phyloP scores from a whole-genome alignment of 2,888 invertebrate genomes.

The Dichetophora obliterata region DNA sequence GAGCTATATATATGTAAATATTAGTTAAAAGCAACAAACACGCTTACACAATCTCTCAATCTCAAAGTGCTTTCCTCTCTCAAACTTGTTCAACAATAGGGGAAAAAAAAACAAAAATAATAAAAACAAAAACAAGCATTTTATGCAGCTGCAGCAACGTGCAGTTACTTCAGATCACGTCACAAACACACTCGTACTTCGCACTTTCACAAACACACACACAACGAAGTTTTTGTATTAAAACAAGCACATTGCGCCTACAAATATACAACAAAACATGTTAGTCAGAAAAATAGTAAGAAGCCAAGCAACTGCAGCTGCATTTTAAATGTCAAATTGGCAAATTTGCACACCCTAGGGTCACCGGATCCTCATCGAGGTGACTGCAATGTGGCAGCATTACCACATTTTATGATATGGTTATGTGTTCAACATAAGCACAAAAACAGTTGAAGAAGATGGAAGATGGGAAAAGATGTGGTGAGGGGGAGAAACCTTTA shows the following conservation, averaged over 20 bases:
- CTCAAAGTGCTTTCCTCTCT: constrained; percentile 1
- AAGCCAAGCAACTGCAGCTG: background rate
- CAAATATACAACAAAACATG: constrained; percentile 18
- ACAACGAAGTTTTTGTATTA: background rate
- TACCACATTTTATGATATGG: background rate
- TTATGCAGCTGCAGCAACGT: constrained; percentile 24
- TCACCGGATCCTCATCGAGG: background rate
- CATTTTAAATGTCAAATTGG: constrained; percentile 3
- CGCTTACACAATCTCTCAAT: background rate
- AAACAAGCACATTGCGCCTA: constrained; percentile 17
- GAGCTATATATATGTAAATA: too few species aligned
- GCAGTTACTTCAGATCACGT: constrained; percentile 6
- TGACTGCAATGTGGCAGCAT: constrained; percentile 1
- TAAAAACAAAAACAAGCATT: background rate
- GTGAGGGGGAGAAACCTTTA: background rate
- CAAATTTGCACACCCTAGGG: background rate
- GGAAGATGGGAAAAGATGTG: background rate
- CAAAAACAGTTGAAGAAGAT: background rate
- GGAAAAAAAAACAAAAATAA: too few species aligned
- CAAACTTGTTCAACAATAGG: constrained; percentile 3
- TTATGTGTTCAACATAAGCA: background rate
- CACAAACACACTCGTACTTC: background rate
- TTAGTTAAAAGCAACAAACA: background rate
- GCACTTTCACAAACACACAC: background rate
- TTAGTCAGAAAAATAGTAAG: background rate